phyloP scores from a whole-genome alignment of 1,140 invertebrate species.

The Himalopsyche phryganea region DNA sequence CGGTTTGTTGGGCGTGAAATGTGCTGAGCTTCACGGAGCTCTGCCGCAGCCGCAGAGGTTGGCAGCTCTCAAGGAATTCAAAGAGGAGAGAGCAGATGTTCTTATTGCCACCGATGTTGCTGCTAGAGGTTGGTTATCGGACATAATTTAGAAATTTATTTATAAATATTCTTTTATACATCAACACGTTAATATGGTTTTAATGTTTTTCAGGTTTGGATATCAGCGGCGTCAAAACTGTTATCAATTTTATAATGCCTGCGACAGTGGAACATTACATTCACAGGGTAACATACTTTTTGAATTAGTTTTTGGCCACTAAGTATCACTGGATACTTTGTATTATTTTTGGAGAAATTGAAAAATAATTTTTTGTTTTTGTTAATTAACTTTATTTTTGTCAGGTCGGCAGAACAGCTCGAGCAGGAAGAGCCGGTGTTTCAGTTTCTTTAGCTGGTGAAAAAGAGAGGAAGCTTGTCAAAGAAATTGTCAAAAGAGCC shows the following conservation, averaged over 20 bases:
- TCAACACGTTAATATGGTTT: too few relatives aligned
- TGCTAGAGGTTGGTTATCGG: conserved; percentile 61
- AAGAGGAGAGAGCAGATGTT: conserved; percentile 84
- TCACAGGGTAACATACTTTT: conserved; percentile 62
- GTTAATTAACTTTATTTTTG: conserved; percentile 13
- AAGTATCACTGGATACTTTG: too few relatives aligned
- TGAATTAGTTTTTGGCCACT: too few relatives aligned
- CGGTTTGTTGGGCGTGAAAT: conserved; percentile 75
- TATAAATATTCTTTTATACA: too few relatives aligned
- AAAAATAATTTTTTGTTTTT: too few relatives aligned
- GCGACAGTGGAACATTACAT: conserved; percentile 93
- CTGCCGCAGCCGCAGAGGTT: conserved; percentile 88
- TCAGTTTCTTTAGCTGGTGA: conserved; percentile 94
- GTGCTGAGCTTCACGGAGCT: conserved; percentile 94
- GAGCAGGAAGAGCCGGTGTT: conserved; percentile 85
- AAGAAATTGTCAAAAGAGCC: conserved; percentile 86
- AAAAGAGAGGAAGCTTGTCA: conserved; percentile 83
- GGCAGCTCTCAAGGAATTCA: conserved; percentile 85
- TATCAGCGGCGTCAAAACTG: conserved; percentile 93
- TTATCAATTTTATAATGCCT: conserved; percentile 96
- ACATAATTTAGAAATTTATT: not conserved
- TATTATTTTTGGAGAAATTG: too few relatives aligned
- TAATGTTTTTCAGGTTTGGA: conserved; percentile 64
- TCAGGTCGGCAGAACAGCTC: conserved; percentile 88
- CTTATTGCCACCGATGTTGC: conserved; percentile 95